Evolutionary conservation across 1,140 invertebrate species (phyloP).

Genomic region (Platorchestia sp.): DNA sequence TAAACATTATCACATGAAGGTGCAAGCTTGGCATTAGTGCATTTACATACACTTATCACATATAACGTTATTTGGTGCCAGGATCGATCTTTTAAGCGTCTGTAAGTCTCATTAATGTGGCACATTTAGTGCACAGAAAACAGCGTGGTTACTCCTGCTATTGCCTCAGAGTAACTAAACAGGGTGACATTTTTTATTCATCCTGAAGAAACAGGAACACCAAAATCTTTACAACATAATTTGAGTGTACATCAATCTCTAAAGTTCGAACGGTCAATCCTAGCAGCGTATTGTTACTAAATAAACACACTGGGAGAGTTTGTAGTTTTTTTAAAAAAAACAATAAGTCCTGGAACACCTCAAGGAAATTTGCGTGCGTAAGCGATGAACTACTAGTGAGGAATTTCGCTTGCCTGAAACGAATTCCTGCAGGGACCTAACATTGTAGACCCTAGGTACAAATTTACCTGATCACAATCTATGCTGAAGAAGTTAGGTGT

Average conservation of each 20-base stretch:
- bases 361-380: background rate
- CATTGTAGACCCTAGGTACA: background rate
- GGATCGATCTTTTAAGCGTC: background rate
- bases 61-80: slow-evolving; percentile 6
- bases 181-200: background rate
- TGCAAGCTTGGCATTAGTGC: slow-evolving; percentile 16
- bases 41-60: background rate
- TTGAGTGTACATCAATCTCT: background rate
- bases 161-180: background rate
- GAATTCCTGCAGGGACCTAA: background rate
- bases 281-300: background rate
- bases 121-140: background rate
- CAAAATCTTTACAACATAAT: background rate
- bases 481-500: background rate
- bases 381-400: background rate
- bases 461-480: background rate
- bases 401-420: background rate
- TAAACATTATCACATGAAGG: slow-evolving; percentile 39
- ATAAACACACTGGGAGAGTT: background rate
- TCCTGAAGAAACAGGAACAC: background rate
- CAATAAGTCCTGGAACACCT: background rate
- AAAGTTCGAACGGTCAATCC: background rate
- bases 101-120: background rate
- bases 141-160: background rate
- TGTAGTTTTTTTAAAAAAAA: background rate